phyloP scores from a whole-genome alignment of 2,113 vertebrate species.

The Himantopus leucocephalus region DNA sequence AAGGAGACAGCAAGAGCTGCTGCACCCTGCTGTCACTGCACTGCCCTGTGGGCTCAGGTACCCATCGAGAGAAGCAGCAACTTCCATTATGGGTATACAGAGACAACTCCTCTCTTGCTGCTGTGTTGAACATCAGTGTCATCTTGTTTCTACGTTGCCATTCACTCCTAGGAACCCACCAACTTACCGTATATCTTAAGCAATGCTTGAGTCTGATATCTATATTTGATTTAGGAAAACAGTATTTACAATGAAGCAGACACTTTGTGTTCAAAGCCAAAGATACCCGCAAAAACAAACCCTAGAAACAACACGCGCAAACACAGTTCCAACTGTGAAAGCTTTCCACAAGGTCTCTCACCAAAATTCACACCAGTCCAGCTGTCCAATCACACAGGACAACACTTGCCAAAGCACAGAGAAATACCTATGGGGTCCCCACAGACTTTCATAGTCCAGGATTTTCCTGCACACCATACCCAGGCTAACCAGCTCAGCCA shows the following conservation, averaged over 20 bases:
- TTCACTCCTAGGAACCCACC: background rate
- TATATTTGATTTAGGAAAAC: background rate
- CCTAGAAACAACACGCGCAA: background rate
- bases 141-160: background rate
- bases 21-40: background rate
- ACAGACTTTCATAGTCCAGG: background rate
- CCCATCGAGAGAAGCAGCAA: accelerated
- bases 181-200: background rate
- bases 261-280: background rate
- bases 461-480: background rate
- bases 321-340: background rate
- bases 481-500: background rate
- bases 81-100: background rate
- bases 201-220: accelerated
- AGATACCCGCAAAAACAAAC: background rate
- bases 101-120: background rate
- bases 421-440: background rate
- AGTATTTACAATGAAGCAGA: background rate
- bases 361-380: background rate
- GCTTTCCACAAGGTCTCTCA: background rate
- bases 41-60: accelerated
- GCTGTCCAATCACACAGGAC: background rate
- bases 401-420: background rate
- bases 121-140: background rate
- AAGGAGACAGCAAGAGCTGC: background rate